Evolutionary conservation across 92 coral and sea anemone species (phyloP).

Genomic region (Bergia sp.): DNA sequence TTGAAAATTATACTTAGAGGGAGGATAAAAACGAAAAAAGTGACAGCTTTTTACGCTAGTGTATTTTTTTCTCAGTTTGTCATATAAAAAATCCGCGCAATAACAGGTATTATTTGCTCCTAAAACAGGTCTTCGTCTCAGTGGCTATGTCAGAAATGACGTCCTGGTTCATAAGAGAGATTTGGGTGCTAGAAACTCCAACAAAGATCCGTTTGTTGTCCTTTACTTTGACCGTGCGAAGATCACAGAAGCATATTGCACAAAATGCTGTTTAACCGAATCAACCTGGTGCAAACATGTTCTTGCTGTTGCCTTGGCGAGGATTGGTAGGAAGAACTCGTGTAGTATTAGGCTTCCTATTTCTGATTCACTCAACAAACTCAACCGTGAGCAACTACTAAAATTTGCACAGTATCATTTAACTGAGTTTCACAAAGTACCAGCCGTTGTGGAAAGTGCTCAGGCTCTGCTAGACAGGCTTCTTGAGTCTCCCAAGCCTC

Average conservation of each 20-base stretch:
- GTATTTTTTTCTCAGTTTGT: too few relatives aligned
- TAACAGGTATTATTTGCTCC: too few relatives aligned
- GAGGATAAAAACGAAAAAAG: too few relatives aligned
- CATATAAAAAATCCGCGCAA: too few relatives aligned
- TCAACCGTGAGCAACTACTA: neutral
- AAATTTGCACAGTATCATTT: constrained; percentile 4
- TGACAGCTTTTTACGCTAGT: too few relatives aligned
- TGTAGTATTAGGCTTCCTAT: neutral
- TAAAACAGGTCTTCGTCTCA: neutral
- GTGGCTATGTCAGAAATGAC: neutral
- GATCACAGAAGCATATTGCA: constrained; percentile 9
- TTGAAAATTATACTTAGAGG: too few relatives aligned
- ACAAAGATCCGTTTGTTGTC: neutral
- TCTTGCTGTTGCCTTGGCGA: neutral
- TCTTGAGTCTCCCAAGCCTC: neutral
- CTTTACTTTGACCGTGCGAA: constrained; percentile 9
- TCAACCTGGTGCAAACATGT: constrained; percentile 1
- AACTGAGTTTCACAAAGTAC: neutral
- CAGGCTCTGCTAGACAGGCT: constrained; percentile 7
- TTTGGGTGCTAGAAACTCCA: neutral
- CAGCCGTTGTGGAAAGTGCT: constrained; percentile 3
- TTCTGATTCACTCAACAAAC: constrained; percentile 2
- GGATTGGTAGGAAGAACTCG: neutral
- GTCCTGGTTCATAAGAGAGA: neutral
- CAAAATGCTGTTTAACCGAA: neutral